These are phyloP conservation scores for Pyralis farinalis DNA, from an alignment of 2,888 invertebrate species.

Conservation along the genomic window DNA sequence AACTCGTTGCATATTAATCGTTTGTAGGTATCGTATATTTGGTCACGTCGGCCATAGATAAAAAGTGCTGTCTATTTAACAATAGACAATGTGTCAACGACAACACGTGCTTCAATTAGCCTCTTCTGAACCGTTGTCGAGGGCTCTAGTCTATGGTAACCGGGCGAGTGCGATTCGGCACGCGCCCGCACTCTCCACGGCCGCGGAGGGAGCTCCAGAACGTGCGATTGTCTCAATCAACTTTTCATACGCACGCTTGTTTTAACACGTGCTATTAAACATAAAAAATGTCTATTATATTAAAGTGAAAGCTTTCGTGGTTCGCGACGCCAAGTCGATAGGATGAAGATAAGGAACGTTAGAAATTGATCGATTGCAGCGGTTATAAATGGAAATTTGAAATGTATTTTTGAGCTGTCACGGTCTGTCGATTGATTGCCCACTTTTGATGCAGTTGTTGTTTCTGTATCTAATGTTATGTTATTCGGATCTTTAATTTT, in stretches of 20 bases:
- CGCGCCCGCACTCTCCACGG: slow-evolving; percentile 37
- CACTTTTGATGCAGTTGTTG: no score
- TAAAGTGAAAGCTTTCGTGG: no score
- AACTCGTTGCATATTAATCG: no score
- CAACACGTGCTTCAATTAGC: slow-evolving; percentile 56
- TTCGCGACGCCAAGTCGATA: no score
- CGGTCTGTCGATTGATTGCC: no score
- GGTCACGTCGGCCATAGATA: slow-evolving; percentile 6
- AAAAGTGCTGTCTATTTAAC: slow-evolving; percentile 29
- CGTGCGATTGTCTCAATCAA: slow-evolving; percentile 26
- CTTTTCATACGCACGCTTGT: slow-evolving; percentile 23
- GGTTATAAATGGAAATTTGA: no score
- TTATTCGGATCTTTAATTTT: no score
- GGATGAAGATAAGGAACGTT: no score
- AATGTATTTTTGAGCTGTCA: no score
- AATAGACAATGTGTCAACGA: slow-evolving; percentile 20
- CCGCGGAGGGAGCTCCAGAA: slow-evolving; percentile 22
- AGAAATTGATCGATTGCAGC: no score
- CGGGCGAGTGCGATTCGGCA: slow-evolving; percentile 49
- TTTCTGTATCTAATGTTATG: no score
- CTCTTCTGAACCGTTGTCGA: slow-evolving; percentile 31
- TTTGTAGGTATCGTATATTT: no score
- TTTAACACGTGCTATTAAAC: slow-evolving; percentile 23
- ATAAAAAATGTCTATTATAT: slow-evolving; percentile 6
- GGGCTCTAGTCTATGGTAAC: slow-evolving; percentile 22